Evolutionary conservation across 2,888 invertebrate species (phyloP).

Genomic region (Drosophila hawaiiensis): DNA sequence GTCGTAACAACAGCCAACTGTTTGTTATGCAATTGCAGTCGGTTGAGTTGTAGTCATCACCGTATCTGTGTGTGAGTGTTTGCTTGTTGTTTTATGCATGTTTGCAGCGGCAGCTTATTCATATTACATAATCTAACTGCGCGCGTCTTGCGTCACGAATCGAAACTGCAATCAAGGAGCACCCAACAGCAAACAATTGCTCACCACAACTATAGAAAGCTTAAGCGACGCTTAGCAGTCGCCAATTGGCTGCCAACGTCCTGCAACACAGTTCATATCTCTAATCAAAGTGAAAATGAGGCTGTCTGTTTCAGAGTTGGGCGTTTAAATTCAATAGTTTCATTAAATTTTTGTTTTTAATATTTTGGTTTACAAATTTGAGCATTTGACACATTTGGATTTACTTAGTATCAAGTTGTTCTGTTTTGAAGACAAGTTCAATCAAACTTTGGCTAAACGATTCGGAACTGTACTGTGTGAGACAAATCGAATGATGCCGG

Average conservation of each 20-base stretch:
- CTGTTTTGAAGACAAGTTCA: not conserved
- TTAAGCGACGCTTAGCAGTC: not conserved
- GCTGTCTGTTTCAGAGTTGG: not conserved
- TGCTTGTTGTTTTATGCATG: constrained; percentile 45
- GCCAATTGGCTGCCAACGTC: constrained; percentile 51
- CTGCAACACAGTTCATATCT: constrained; percentile 66
- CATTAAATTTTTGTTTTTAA: not conserved
- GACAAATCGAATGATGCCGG: constrained; percentile 26
- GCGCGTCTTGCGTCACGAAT: constrained; percentile 79
- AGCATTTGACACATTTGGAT: not conserved
- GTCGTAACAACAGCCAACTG: constrained; percentile 81
- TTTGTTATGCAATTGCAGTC: constrained; percentile 81
- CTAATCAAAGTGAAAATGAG: constrained; percentile 56
- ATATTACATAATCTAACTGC: constrained; percentile 76
- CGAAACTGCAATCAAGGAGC: constrained; percentile 68
- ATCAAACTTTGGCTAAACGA: not conserved
- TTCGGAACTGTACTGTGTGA: not conserved
- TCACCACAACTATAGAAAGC: constrained; percentile 11
- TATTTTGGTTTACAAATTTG: not conserved
- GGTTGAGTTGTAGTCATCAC: constrained; percentile 55
- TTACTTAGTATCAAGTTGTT: not conserved
- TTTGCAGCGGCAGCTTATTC: constrained; percentile 72
- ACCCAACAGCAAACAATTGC: constrained; percentile 21
- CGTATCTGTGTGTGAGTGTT: constrained; percentile 1
- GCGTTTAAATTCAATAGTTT: not conserved